Conservation (phyloP, 2,888 invertebrate genomes). For the Drosophila tanythrix region DNA sequence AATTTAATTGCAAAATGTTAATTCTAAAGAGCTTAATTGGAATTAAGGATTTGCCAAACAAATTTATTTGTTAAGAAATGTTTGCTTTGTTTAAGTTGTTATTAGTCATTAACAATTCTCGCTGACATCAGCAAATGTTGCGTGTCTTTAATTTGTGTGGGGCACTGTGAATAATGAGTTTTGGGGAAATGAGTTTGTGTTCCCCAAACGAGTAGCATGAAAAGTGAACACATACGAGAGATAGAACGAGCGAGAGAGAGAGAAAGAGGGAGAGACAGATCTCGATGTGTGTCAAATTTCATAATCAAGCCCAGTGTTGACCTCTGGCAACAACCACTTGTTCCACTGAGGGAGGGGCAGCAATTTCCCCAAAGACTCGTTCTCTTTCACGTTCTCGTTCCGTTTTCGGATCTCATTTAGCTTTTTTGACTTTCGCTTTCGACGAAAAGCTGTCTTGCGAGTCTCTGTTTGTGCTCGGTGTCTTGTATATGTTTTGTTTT, state of each 20-base stretch:
- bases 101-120: conserved; percentile 38
- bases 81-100: background rate
- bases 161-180: conserved; percentile 7
- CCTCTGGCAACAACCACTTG: conserved; percentile 54
- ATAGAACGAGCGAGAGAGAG: no score
- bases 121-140: conserved; percentile 53
- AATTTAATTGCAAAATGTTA: background rate
- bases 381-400: conserved; percentile 12
- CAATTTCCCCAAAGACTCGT: conserved; percentile 8
- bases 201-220: conserved; percentile 2
- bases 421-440: conserved; percentile 63
- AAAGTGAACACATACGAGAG: background rate
- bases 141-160: conserved; percentile 32
- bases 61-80: conserved; percentile 12
- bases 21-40: background rate
- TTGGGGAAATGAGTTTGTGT: conserved; percentile 3
- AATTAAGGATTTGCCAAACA: background rate
- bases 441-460: conserved; percentile 55
- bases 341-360: conserved; percentile 17
- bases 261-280: conserved; percentile 21
- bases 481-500: conserved; percentile 11
- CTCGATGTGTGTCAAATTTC: conserved; percentile 57
- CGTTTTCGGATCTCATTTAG: conserved; percentile 1
- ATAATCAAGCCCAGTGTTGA: conserved; percentile 52
- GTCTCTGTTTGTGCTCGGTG: conserved; percentile 23